phyloP scores from a whole-genome alignment of 2,888 invertebrate species.

The Athripsodes cinereus region DNA sequence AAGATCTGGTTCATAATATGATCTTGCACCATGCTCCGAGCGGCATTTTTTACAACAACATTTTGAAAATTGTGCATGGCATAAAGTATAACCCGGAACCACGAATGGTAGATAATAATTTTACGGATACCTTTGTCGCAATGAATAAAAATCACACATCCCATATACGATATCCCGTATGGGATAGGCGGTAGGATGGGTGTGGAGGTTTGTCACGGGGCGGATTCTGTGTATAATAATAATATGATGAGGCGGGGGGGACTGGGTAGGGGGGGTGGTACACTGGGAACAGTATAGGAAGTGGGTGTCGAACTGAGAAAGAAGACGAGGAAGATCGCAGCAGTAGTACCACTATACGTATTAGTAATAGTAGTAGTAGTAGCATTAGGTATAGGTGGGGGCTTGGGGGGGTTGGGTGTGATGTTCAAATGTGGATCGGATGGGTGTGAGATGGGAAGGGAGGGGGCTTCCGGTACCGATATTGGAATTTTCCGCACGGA shows the following conservation, averaged over 20 bases:
- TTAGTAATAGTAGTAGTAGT: background rate
- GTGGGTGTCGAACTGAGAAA: conserved; percentile 1
- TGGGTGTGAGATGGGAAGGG: background rate
- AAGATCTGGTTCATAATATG: too few species aligned
- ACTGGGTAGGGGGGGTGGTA: background rate
- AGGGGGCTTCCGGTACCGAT: conserved; percentile 16
- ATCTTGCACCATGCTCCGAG: too few species aligned
- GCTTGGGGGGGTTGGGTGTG: background rate
- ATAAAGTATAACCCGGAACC: too few species aligned
- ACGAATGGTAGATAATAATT: background rate
- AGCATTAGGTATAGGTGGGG: background rate
- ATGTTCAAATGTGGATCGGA: too few species aligned
- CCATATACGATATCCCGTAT: background rate
- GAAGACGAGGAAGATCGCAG: background rate
- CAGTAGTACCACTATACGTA: too few species aligned
- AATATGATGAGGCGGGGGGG: too few species aligned
- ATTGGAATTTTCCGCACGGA: conserved; percentile 16
- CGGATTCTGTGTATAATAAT: background rate
- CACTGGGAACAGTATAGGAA: background rate
- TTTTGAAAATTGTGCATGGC: too few species aligned
- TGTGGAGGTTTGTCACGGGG: background rate
- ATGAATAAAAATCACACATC: background rate
- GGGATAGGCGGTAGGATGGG: background rate
- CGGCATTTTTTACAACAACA: too few species aligned
- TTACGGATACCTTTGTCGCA: background rate